A percentile compares a stretch with the other conserved stretches of the same genome.
Conservation (phyloP, 1,140 invertebrate species). For the Phymastichus coffea region DNA sequence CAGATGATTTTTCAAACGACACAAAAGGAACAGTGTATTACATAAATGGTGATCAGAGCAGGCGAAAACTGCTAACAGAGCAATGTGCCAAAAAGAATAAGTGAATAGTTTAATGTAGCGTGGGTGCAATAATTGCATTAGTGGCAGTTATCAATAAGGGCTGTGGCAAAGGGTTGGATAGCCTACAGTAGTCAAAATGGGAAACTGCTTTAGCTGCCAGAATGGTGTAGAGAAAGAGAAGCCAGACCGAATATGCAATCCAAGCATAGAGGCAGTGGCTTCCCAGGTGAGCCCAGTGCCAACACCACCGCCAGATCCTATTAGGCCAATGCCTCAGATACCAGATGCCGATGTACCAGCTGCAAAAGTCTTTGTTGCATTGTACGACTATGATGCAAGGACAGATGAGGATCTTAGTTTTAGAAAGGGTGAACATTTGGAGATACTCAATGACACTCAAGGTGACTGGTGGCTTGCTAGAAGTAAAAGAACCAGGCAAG, state of each 20-base stretch:
- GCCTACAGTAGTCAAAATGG: slow-evolving; percentile 55
- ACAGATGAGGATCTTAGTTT: slow-evolving; percentile 99
- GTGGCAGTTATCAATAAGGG: background rate
- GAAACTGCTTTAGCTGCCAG: slow-evolving; percentile 71
- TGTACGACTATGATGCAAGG: slow-evolving; percentile 98
- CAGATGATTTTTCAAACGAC: too few species aligned
- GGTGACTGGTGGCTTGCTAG: slow-evolving; percentile 99
- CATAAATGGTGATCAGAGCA: too few species aligned
- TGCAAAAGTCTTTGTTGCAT: slow-evolving; percentile 91
- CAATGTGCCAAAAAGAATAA: too few species aligned
- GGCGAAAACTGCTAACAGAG: too few species aligned
- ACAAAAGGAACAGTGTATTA: too few species aligned
- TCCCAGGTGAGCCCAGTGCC: slow-evolving; percentile 65
- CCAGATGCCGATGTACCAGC: slow-evolving; percentile 65
- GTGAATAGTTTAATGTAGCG: too few species aligned
- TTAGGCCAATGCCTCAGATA: slow-evolving; percentile 64
- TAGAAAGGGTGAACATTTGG: slow-evolving; percentile 96
- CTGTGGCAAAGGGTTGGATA: background rate
- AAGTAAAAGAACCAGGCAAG: slow-evolving; percentile 90
- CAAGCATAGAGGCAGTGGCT: slow-evolving; percentile 63
- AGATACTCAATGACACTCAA: slow-evolving; percentile 97
- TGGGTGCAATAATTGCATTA: slow-evolving; percentile 2
- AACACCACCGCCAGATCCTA: slow-evolving; percentile 66
- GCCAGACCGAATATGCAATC: slow-evolving; percentile 63
- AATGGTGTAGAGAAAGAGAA: slow-evolving; percentile 65